Conservation (phyloP, 2,888 invertebrate genomes). For the Kuschelorhynchus macadamiae region DNA sequence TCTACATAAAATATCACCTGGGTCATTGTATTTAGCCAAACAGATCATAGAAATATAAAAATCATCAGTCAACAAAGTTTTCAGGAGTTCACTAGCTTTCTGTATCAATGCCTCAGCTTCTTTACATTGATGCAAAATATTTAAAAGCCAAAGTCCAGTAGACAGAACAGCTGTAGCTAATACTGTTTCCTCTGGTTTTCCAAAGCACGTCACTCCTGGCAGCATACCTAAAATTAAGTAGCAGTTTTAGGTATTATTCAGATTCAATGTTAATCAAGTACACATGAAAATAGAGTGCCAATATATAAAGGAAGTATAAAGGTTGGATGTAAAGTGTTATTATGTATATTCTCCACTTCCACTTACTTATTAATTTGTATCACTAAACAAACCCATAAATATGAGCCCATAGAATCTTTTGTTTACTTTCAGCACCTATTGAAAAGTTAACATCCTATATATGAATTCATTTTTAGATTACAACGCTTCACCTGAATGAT, state of each 20-base stretch:
- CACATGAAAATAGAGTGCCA: neutral
- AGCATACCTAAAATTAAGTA: constrained; percentile 79
- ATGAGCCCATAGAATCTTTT: no score
- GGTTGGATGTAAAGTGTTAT: no score
- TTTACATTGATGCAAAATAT: constrained; percentile 76
- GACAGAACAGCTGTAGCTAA: constrained; percentile 88
- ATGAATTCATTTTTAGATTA: no score
- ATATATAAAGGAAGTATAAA: no score
- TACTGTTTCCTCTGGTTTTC: constrained; percentile 90
- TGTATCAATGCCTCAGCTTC: constrained; percentile 71
- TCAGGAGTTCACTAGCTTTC: constrained; percentile 75
- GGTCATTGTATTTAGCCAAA: constrained; percentile 85
- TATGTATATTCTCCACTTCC: no score
- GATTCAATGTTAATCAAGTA: neutral
- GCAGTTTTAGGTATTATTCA: constrained; percentile 62
- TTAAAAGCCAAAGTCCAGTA: constrained; percentile 85
- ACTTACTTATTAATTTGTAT: no score
- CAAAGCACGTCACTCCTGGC: constrained; percentile 77
- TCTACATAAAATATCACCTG: constrained; percentile 70
- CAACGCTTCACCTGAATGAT: no score
- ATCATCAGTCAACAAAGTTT: constrained; percentile 74
- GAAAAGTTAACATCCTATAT: no score
- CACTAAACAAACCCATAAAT: no score
- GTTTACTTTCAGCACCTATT: no score
- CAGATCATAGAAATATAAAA: constrained; percentile 87